Percentiles rank a stretch among this genome's conserved stretches.
Conservation (phyloP, 2,113 vertebrate genomes). For the Cheirogaleus medius region DNA sequence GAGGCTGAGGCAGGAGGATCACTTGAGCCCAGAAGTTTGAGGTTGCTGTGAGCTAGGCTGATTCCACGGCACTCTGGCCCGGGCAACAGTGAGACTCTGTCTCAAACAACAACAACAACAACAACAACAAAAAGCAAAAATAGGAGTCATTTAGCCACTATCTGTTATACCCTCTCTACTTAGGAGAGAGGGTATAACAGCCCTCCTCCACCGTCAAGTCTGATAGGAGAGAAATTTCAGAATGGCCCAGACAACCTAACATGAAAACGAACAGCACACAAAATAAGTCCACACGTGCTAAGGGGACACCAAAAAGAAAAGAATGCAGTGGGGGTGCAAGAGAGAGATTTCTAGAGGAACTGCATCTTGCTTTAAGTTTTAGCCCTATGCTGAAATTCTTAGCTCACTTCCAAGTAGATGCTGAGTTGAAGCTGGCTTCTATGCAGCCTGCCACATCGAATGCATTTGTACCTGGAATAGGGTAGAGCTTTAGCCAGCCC, state of each 20-base stretch:
- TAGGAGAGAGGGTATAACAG: background rate
- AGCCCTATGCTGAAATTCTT: background rate
- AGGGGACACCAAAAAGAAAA: background rate
- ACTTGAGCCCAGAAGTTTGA: too few species aligned
- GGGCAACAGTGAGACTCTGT: too few species aligned
- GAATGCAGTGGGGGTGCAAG: too few species aligned
- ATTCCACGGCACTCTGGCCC: too few species aligned
- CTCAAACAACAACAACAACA: too few species aligned
- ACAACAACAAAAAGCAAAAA: too few species aligned
- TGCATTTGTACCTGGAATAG: background rate
- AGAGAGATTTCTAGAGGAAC: background rate
- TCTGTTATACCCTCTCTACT: background rate
- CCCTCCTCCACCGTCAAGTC: background rate
- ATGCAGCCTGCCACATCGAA: fast-evolving
- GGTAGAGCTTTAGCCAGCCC: background rate
- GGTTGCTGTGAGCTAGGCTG: too few species aligned
- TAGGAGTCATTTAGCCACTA: background rate
- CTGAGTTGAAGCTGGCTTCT: background rate
- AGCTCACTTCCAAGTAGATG: background rate
- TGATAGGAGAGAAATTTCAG: background rate
- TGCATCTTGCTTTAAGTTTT: background rate
- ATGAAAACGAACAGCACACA: background rate
- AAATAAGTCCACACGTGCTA: background rate
- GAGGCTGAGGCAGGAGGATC: too few species aligned
- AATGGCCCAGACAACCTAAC: background rate